Evolutionary conservation across 2,113 vertebrate species (phyloP).

Genomic region (Telmatochromis bifrenatus): DNA sequence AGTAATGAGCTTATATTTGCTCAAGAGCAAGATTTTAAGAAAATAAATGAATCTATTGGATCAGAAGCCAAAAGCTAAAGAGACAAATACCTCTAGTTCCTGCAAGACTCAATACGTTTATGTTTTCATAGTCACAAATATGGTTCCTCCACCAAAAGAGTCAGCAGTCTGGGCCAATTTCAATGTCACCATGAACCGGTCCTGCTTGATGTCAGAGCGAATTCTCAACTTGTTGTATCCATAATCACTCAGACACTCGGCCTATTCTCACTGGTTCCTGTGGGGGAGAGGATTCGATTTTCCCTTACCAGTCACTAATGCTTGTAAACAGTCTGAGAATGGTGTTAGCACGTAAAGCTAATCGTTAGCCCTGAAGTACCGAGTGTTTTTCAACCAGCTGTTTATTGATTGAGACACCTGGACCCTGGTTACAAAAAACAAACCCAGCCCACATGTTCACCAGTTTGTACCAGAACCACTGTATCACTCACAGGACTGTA

Average conservation of each 20-base stretch:
- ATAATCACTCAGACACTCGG: background rate
- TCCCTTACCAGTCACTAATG: background rate
- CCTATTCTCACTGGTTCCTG: background rate
- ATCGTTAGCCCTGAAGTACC: background rate
- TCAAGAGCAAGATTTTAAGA: background rate
- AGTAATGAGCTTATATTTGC: accelerated
- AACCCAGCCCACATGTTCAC: accelerated
- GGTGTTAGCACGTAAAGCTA: background rate
- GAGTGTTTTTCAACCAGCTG: background rate
- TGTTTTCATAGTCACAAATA: background rate
- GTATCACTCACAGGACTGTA: background rate
- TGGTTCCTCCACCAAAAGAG: background rate
- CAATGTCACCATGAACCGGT: background rate
- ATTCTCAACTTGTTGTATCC: background rate
- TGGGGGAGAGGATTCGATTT: background rate
- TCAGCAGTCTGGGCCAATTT: background rate
- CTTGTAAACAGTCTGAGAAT: background rate
- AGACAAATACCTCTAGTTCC: background rate
- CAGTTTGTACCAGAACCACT: background rate
- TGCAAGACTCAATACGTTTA: accelerated
- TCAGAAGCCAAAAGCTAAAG: background rate
- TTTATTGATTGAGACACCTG: background rate
- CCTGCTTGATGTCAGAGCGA: accelerated
- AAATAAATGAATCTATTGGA: background rate
- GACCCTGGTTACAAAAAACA: background rate